phyloP scores from a whole-genome alignment of 2,113 vertebrate genomes.

The Cairina moschata region DNA sequence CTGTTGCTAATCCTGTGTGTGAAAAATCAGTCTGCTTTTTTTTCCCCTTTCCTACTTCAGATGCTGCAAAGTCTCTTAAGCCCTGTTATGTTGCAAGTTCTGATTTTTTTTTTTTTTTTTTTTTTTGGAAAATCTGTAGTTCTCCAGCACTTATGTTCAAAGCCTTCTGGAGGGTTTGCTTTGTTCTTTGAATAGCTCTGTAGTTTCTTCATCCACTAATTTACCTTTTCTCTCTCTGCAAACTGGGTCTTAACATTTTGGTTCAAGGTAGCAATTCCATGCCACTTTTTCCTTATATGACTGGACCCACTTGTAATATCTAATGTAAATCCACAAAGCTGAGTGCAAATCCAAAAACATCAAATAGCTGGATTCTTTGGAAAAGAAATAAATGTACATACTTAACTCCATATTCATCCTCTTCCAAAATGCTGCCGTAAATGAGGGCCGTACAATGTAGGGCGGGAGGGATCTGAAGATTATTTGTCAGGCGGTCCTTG shows the following conservation, averaged over 20 bases:
- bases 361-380: background rate
- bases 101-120: background rate
- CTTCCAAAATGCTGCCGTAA: background rate
- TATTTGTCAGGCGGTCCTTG: background rate
- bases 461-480: background rate
- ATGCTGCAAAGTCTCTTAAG: too few relatives aligned
- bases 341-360: background rate
- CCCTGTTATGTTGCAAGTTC: background rate
- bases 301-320: background rate
- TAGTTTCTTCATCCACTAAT: background rate
- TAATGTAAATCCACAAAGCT: background rate
- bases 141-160: background rate
- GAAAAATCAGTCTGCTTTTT: background rate
- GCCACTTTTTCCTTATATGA: background rate
- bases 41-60: background rate
- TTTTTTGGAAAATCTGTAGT: background rate
- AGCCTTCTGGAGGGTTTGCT: background rate
- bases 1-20: background rate
- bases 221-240: background rate
- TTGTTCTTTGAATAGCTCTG: background rate
- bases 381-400: background rate
- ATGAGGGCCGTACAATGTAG: fast-evolving
- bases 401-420: background rate
- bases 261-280: background rate
- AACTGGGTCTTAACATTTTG: background rate